Conservation (phyloP, 2,113 vertebrate species). For the Syngnathoides biaculeatus region DNA sequence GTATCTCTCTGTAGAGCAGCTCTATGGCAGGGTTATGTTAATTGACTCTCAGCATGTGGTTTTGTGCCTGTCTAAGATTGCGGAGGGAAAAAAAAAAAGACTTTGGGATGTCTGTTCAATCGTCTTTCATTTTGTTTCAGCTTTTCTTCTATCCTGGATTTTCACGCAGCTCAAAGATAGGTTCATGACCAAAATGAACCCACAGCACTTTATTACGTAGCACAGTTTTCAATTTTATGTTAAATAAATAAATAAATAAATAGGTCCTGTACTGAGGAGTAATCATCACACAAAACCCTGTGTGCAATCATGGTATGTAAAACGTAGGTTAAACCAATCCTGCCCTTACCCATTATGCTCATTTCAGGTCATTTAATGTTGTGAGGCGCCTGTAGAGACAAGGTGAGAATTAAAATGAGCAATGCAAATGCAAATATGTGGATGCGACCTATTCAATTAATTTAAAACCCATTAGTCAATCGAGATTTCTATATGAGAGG, state of each 20-base stretch:
- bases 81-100: slow-evolving; percentile 24
- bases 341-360: slow-evolving; percentile 38
- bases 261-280: slow-evolving; percentile 29
- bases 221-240: slow-evolving; percentile 42
- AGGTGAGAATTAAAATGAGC: slow-evolving; percentile 38
- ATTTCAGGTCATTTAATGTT: slow-evolving; percentile 53
- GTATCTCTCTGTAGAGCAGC: slow-evolving; percentile 63
- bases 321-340: slow-evolving; percentile 55
- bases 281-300: slow-evolving; percentile 61
- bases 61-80: slow-evolving; percentile 57
- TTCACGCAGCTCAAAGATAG: slow-evolving; percentile 50
- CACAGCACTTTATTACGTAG: slow-evolving; percentile 37
- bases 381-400: slow-evolving; percentile 29
- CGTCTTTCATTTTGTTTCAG: slow-evolving; percentile 38
- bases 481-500: slow-evolving; percentile 11
- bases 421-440: slow-evolving; percentile 37
- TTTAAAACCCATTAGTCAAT: slow-evolving; percentile 27
- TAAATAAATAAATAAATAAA: slow-evolving; percentile 22
- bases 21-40: slow-evolving; percentile 73
- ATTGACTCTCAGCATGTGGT: slow-evolving; percentile 75
- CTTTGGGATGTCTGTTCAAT: slow-evolving; percentile 47
- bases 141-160: slow-evolving; percentile 50
- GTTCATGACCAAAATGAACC: slow-evolving; percentile 48
- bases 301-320: slow-evolving; percentile 54
- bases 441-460: slow-evolving; percentile 19